Evolutionary conservation across 2,888 invertebrate genomes (phyloP).

Genomic region (Microplitis deprimator): DNA sequence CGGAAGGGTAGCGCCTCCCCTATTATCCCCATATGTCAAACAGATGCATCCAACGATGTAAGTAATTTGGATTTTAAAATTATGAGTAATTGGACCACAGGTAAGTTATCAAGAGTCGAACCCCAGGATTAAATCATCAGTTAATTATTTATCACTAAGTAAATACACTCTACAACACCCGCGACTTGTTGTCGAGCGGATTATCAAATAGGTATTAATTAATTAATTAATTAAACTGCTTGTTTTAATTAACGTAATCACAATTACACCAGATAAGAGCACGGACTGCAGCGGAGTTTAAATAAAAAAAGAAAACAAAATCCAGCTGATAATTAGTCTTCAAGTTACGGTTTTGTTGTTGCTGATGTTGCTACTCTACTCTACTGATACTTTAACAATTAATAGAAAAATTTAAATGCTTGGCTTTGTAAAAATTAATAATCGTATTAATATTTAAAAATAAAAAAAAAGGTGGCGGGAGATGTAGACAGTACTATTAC

Average conservation of each 20-base stretch:
- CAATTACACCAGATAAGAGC: neutral
- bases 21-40: constrained; percentile 30
- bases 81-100: neutral
- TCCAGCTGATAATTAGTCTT: neutral
- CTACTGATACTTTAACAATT: neutral
- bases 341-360: neutral
- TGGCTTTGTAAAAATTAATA: neutral
- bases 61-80: neutral
- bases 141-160: neutral
- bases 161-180: neutral
- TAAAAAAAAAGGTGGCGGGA: neutral
- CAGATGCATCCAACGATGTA: neutral
- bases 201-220: neutral
- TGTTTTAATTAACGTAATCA: neutral
- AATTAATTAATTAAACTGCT: too few relatives aligned
- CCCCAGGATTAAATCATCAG: neutral
- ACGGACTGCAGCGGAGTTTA: neutral
- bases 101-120: neutral
- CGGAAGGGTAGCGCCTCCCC: constrained; percentile 44
- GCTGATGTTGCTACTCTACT: neutral
- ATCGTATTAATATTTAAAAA: neutral
- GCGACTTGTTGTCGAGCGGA: neutral
- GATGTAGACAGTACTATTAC: neutral
- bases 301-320: neutral
- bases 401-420: neutral